Conservation (phyloP, 2,888 invertebrate species). For the Lamellibrachia satsuma region DNA sequence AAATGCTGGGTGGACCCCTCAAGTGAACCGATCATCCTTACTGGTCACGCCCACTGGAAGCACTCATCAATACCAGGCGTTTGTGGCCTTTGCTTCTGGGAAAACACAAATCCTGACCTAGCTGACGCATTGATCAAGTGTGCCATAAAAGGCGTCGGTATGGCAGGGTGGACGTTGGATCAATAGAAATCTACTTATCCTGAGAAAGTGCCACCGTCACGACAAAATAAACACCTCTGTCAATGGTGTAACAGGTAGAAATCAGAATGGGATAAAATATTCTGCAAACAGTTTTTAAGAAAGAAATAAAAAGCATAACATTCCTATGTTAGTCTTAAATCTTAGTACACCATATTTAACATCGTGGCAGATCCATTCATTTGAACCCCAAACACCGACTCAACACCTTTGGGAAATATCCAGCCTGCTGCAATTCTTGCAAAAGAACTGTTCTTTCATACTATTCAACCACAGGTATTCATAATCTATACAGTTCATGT, state of each 20-base stretch:
- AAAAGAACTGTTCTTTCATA: neutral
- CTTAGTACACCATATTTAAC: neutral
- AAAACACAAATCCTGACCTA: conserved; percentile 3
- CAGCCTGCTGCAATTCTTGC: neutral
- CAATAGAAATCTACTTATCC: conserved; percentile 17
- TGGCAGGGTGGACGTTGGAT: neutral
- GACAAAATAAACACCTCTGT: neutral
- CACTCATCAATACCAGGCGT: neutral
- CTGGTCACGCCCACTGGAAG: neutral
- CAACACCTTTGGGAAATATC: too few species aligned
- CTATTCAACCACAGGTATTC: neutral
- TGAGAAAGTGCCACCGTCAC: neutral
- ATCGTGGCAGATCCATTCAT: neutral
- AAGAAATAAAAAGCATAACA: neutral
- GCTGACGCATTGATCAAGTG: neutral
- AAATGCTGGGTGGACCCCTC: neutral
- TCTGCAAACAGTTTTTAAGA: neutral
- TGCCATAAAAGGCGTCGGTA: neutral
- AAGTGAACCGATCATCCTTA: neutral
- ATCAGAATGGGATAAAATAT: neutral
- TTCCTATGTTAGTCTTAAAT: neutral
- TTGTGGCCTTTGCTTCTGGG: neutral
- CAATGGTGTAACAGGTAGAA: neutral
- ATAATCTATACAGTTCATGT: neutral
- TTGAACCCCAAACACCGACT: neutral